These are phyloP conservation scores for Gortyna flavago DNA, from an alignment of 2,888 invertebrate species.

Conservation along the genomic window DNA sequence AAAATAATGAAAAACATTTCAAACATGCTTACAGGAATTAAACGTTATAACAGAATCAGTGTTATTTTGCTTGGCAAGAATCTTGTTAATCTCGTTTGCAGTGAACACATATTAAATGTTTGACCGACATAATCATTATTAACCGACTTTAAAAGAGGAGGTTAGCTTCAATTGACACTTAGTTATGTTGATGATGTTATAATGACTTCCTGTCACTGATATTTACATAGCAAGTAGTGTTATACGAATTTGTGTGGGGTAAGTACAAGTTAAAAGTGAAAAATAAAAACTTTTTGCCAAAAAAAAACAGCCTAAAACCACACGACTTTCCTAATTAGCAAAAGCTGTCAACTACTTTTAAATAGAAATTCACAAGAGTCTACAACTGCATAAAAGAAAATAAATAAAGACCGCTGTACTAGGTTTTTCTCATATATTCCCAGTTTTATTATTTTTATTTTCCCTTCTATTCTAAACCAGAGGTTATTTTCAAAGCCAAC, in stretches of 20 bases:
- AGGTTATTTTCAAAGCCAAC: slow-evolving; percentile 32
- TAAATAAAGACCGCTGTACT: background rate
- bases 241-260: too few species aligned
- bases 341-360: background rate
- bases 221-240: too few species aligned
- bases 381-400: background rate
- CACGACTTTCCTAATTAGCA: background rate
- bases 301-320: too few species aligned
- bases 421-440: slow-evolving; percentile 24
- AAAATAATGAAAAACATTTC: background rate
- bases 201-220: too few species aligned
- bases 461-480: slow-evolving; percentile 10
- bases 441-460: slow-evolving; percentile 23
- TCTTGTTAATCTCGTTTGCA: background rate
- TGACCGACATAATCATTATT: too few species aligned
- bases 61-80: background rate
- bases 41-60: background rate
- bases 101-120: background rate
- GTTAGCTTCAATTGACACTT: too few species aligned
- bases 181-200: too few species aligned
- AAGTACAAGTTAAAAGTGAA: too few species aligned
- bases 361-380: background rate
- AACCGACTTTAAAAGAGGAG: too few species aligned
- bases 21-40: background rate
- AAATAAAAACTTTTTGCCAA: too few species aligned